These are phyloP conservation scores for Meteorus colon DNA, from an alignment of 2,888 invertebrate species.

Conservation along the genomic window DNA sequence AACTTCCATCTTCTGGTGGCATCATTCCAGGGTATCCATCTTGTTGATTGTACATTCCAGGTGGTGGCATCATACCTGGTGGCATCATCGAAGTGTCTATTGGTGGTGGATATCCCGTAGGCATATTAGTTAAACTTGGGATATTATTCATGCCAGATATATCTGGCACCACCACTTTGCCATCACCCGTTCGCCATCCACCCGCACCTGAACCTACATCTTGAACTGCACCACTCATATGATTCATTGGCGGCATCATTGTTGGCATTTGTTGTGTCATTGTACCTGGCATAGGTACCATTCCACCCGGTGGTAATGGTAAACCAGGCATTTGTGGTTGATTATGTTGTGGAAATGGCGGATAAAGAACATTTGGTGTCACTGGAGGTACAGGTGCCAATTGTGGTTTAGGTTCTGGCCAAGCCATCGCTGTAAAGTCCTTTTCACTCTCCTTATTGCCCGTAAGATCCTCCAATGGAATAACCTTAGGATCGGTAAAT, in stretches of 20 bases:
- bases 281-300: constrained; percentile 52
- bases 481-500: constrained; percentile 85
- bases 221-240: constrained; percentile 68
- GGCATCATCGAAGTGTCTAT: constrained; percentile 65
- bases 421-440: constrained; percentile 84
- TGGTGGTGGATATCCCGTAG: constrained; percentile 68
- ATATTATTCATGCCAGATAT: constrained; percentile 65
- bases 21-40: constrained; percentile 68
- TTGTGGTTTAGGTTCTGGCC: constrained; percentile 89
- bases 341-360: constrained; percentile 68
- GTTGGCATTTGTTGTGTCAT: constrained; percentile 54
- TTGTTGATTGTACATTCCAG: constrained; percentile 66
- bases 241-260: constrained; percentile 66
- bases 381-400: constrained; percentile 71
- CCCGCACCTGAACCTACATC: constrained; percentile 71
- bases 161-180: constrained; percentile 73
- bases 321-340: constrained; percentile 60
- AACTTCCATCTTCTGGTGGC: constrained; percentile 65
- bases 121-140: constrained; percentile 57
- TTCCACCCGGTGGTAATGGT: constrained; percentile 49
- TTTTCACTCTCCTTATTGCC: constrained; percentile 87
- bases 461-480: constrained; percentile 91
- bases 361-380: constrained; percentile 58
- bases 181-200: constrained; percentile 75
- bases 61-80: constrained; percentile 73